These are phyloP conservation scores for Agapornis roseicollis DNA, from an alignment of 2,113 vertebrate genomes.

Conservation along the genomic window DNA sequence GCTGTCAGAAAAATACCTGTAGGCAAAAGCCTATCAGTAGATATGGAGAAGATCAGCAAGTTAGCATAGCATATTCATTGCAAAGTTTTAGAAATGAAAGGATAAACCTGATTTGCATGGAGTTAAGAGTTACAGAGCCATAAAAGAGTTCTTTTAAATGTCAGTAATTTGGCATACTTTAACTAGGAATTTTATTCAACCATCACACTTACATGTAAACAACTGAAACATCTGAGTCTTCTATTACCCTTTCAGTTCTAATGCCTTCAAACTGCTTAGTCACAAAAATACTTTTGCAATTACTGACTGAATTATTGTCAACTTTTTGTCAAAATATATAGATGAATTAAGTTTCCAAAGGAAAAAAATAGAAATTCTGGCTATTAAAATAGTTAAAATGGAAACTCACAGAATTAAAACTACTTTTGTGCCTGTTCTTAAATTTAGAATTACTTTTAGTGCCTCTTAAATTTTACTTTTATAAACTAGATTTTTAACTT, in stretches of 20 bases:
- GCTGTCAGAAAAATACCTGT: constrained; percentile 24
- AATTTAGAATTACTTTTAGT: neutral
- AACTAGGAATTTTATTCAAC: neutral
- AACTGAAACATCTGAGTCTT: neutral
- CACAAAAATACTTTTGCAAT: neutral
- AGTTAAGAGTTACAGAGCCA: neutral
- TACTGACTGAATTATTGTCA: neutral
- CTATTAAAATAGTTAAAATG: neutral
- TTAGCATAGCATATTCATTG: neutral
- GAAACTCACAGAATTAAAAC: neutral
- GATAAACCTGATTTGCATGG: neutral
- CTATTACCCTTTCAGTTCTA: neutral
- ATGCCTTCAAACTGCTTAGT: neutral
- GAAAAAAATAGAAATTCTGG: neutral
- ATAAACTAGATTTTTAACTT: neutral
- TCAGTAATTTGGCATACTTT: neutral
- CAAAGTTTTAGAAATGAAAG: neutral
- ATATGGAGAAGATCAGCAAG: neutral
- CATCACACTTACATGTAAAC: neutral
- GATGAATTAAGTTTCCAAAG: neutral
- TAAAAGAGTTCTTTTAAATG: neutral
- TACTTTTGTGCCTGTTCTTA: neutral
- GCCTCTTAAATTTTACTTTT: neutral
- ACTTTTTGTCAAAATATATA: neutral
- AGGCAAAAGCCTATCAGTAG: neutral